Base-by-base conservation (phyloP, 2,797 vertebrate genomes). In the Macroramphosus scolopax region DNA sequence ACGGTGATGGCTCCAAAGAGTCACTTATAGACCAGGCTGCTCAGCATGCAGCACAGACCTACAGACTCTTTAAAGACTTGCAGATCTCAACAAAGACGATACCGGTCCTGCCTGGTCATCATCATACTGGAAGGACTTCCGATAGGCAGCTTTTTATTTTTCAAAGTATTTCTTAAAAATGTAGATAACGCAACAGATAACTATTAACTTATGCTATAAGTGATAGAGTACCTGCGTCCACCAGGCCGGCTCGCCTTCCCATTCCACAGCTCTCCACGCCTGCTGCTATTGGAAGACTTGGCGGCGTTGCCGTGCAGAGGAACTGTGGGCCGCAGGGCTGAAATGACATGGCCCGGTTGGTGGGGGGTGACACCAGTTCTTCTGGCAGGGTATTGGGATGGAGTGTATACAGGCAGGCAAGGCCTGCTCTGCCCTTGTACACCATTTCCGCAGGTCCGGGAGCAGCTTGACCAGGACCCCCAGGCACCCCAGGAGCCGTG, bases 401-500 rank as follows among this genome's bases (percentile, higher is more conserved):
- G 80, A 62, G 81, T 83, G 4, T 88, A 87, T 16, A 76, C 68
- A 0, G 91, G 92, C 31, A 97, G 87, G 50, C 95, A 98, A 3
- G 92, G 91, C 41, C 95, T 85, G 0, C 81, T 94, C 78, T 93
- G 94, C 77, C 91, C 91, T 84, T 95, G 93, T 16, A 96, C 93
- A 0, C 96, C 96, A 0, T 86, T 89, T 2, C 91, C 93, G 78
- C 96, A 98, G 48, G 91, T 94, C 55, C 75, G 83, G 0, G 95
- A 97, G 67, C 96, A 98, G 48, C 90, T 83, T 0, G 93, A 91
- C 96, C 94, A 97, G 18, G 92, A 63, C 0, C 93, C 94, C 96
- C 96, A 98, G 37, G 83, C 56, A 0, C 95, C 94, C 95, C 95
- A 98, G 28, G 90, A 77, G 2, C 94, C 93, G 0, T 84, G 81